Base-by-base conservation (phyloP, 2,113 vertebrate species). In the Megaceryle torquata region DNA sequence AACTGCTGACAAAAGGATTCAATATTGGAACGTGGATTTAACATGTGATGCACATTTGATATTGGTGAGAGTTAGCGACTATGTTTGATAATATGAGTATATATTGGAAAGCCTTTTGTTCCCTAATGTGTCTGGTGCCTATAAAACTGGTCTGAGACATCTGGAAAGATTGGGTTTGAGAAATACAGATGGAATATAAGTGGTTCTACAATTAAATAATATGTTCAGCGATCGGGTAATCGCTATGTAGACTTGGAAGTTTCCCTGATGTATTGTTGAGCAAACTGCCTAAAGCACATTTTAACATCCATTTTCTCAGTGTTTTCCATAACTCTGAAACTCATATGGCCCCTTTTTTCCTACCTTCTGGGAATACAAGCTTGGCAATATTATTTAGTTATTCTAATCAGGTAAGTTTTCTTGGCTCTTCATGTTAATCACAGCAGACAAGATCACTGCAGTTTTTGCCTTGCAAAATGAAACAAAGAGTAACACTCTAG, bases 181-280 rank as follows among this genome's bases (percentile, higher is more conserved):
- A 97, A 97, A 96, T 96, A 97, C 96, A 97, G 96, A 97, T 96
- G 95, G 97, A 97, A 97, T 97, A 97, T 94, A 97, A 97, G 93
- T 95, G 93, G 94, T 89, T 95, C 94, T 91, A 95, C 97, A 97
- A 96, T 96, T 97, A 97, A 98, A 95, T 96, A 97, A 94, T 91
- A 95, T 83, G 93, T 96, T 97, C 95, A 95, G 94, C 71, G 89
- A 97, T 50, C 94, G 92, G 91, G 94, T 97, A 97, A 97, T 96
- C 78, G 2, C 91, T 95, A 94, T 96, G 95, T 95, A 97, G 96
- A 97, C 96, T 89, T 97, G 95, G 89, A 96, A 97, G 97, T 97
- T 97, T 97, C 97, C 97, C 97, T 97, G 89, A 97, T 95, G 96
- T 93, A 97, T 93, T 97, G 94, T 81, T 96, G 94, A 98, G 95